Conservation (phyloP, 2,888 invertebrate species). For the Cheilosia pagana region DNA sequence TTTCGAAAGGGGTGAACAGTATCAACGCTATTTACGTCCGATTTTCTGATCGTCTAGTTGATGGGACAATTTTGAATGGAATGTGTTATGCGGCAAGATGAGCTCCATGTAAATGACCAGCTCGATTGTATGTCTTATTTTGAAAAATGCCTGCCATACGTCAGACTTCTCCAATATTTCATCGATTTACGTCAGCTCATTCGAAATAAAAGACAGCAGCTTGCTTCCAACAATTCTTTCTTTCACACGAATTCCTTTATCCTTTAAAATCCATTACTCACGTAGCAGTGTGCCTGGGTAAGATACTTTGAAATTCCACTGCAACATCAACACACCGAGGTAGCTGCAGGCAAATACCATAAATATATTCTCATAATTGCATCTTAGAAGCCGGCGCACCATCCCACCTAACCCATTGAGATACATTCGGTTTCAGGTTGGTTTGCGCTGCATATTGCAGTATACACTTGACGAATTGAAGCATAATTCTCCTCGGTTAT, state of each 20-base stretch:
- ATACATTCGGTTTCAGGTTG: constrained; percentile 38
- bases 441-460: background rate
- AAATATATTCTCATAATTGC: constrained; percentile 69
- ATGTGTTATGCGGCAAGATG: too few species aligned
- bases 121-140: background rate
- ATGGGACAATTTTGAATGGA: too few species aligned
- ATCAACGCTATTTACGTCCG: too few species aligned
- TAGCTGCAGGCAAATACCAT: constrained; percentile 66
- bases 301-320: constrained; percentile 33
- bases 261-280: constrained; percentile 57
- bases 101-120: too few species aligned
- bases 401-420: constrained; percentile 59
- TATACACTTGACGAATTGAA: constrained; percentile 67
- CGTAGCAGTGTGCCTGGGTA: background rate
- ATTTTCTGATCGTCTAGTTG: too few species aligned
- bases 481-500: constrained; percentile 58
- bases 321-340: constrained; percentile 33
- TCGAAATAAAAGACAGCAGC: constrained; percentile 25
- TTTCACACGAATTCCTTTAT: constrained; percentile 12
- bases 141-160: background rate
- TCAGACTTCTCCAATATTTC: background rate
- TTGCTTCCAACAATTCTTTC: constrained; percentile 7
- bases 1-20: too few species aligned
- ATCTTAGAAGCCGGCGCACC: constrained; percentile 49
- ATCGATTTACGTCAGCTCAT: constrained; percentile 11